Evolutionary conservation across 2,888 invertebrate genomes (phyloP).

Genomic region (Drosophila diplacantha): DNA sequence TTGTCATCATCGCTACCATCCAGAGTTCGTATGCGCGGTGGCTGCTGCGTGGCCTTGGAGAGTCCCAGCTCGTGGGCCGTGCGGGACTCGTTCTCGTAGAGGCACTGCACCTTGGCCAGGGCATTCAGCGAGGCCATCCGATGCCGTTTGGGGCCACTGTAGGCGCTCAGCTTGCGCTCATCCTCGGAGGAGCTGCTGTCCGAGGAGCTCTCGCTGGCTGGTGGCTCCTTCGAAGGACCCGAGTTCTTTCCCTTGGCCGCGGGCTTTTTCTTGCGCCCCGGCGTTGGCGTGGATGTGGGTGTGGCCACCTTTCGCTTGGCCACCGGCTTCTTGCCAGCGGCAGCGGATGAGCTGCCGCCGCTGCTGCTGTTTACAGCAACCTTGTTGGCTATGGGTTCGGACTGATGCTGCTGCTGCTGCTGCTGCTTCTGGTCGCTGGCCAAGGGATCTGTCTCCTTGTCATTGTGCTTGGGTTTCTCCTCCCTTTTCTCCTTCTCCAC

Average conservation of each 20-base stretch:
- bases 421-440: constrained; percentile 3
- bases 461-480: constrained; percentile 2
- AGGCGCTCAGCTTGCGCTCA: constrained; percentile 74
- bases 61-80: constrained; percentile 83
- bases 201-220: constrained; percentile 45
- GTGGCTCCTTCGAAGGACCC: neutral
- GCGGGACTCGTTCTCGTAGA: constrained; percentile 92
- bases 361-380: neutral
- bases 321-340: constrained; percentile 19
- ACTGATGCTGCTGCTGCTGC: constrained; percentile 9
- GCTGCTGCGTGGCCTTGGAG: constrained; percentile 78
- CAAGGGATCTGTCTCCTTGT: constrained; percentile 13
- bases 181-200: constrained; percentile 73
- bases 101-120: constrained; percentile 91
- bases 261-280: constrained; percentile 23
- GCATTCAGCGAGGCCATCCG: constrained; percentile 94
- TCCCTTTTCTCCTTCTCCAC: constrained; percentile 3
- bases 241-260: constrained; percentile 27
- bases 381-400: constrained; percentile 28
- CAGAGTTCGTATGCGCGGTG: constrained; percentile 77
- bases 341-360: neutral
- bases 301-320: constrained; percentile 30
- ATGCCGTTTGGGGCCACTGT: constrained; percentile 85
- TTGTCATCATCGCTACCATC: constrained; percentile 79
- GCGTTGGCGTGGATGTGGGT: constrained; percentile 5